A percentile compares a stretch with the other conserved stretches of the same genome.
Evolutionary conservation across 2,113 vertebrate genomes (phyloP).

Genomic region (Herpailurus yagouaroundi): DNA sequence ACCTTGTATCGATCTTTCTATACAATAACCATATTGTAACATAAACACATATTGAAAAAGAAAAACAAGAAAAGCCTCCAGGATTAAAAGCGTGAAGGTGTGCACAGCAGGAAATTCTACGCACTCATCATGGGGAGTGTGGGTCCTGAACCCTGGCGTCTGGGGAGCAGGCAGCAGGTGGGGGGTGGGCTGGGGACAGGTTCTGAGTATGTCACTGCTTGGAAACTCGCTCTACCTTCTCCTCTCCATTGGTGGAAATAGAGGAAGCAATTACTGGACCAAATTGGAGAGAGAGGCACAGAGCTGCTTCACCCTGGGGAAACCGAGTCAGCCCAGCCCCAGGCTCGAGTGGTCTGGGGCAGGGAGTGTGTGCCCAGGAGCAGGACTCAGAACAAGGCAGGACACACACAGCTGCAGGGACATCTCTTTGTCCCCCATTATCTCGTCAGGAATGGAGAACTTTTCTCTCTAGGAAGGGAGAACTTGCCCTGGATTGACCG

Average conservation of each 20-base stretch:
- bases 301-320: fast-evolving
- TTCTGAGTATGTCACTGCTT: too few species aligned
- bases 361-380: fast-evolving
- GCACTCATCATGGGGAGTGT: not conserved
- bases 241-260: not conserved
- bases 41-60: not conserved
- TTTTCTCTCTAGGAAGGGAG: not conserved
- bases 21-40: not conserved
- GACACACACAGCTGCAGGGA: too few species aligned
- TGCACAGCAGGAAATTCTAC: not conserved
- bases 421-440: not conserved
- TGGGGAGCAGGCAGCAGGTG: too few species aligned
- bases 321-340: not conserved
- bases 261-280: not conserved
- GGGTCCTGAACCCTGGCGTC: not conserved
- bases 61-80: not conserved
- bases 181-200: not conserved
- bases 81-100: not conserved
- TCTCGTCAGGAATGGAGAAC: not conserved
- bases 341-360: not conserved
- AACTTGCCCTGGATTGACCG: not conserved
- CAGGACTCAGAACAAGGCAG: not conserved
- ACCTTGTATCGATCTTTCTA: not conserved
- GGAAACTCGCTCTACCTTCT: not conserved
- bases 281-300: not conserved